Percentiles rank a stretch among this genome's conserved stretches.
phyloP scores from a whole-genome alignment of 2,888 invertebrate genomes.

The Scrobipalpa costella region DNA sequence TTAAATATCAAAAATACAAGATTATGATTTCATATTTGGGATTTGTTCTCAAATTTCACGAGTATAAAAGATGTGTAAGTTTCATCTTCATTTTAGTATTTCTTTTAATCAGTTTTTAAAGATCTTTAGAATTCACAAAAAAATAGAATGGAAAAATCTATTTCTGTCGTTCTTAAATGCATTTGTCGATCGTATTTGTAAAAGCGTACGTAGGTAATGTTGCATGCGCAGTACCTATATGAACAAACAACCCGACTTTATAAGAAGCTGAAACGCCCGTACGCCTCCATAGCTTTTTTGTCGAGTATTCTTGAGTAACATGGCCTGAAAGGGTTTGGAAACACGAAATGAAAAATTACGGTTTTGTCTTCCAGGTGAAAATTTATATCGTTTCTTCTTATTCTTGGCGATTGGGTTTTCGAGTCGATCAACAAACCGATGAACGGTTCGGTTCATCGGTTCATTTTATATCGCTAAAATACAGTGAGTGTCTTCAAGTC shows the following conservation, averaged over 20 bases:
- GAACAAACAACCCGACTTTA: conserved; percentile 39
- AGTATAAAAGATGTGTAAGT: conserved; percentile 15
- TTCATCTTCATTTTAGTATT: background rate
- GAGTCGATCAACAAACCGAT: no score
- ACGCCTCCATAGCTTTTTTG: conserved; percentile 53
- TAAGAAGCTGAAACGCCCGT: conserved; percentile 54
- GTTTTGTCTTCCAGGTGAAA: conserved; percentile 27
- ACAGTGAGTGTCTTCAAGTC: background rate
- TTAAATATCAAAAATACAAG: background rate
- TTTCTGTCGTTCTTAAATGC: background rate
- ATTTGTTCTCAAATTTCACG: conserved; percentile 12
- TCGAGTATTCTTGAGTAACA: conserved; percentile 45
- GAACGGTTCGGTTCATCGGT: no score
- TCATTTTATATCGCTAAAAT: background rate
- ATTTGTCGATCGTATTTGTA: conserved; percentile 8
- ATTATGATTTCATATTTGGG: background rate
- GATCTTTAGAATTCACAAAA: no score
- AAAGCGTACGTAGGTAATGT: background rate
- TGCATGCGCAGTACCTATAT: conserved; percentile 28
- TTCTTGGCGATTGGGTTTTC: no score
- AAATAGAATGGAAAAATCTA: background rate
- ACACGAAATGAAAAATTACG: conserved; percentile 32
- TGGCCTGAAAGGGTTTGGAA: conserved; percentile 27
- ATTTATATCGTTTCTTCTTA: no score
- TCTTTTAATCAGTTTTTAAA: no score